Conservation (phyloP, 2,888 invertebrate genomes). For the Timema podura region DNA sequence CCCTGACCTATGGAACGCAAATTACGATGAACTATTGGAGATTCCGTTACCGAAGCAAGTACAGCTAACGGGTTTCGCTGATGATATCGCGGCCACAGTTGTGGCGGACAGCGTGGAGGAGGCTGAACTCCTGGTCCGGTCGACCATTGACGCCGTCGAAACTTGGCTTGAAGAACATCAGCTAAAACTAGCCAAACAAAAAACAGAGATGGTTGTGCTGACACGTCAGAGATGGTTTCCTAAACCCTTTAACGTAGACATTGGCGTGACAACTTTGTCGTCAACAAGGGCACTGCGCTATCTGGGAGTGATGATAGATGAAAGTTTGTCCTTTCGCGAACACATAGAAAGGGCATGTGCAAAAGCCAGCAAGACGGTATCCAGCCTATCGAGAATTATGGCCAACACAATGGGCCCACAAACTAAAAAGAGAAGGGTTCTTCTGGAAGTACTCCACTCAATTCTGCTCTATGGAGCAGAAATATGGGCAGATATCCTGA, state of each 20-base stretch:
- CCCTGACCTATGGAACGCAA: too few species aligned
- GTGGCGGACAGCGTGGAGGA: not conserved
- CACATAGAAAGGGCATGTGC: not conserved
- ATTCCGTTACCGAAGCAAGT: not conserved
- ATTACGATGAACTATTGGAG: not conserved
- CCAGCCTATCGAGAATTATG: not conserved
- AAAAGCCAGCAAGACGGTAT: not conserved
- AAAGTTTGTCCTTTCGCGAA: not conserved
- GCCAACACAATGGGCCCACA: too few species aligned
- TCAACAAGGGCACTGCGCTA: conserved; percentile 4
- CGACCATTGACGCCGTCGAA: conserved; percentile 2
- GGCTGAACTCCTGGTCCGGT: not conserved
- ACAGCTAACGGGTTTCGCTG: not conserved
- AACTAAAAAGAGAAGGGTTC: too few species aligned
- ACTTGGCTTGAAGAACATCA: not conserved
- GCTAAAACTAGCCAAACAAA: too few species aligned
- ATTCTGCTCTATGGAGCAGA: too few species aligned
- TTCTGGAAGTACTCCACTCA: too few species aligned
- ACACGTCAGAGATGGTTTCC: not conserved
- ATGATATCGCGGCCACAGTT: too few species aligned
- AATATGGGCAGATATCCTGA: too few species aligned
- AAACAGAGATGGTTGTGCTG: conserved; percentile 6
- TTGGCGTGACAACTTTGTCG: not conserved
- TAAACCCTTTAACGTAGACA: not conserved
- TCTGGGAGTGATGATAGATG: too few species aligned